phyloP scores from a whole-genome alignment of 2,888 invertebrate genomes.

The Lycia hirtaria region DNA sequence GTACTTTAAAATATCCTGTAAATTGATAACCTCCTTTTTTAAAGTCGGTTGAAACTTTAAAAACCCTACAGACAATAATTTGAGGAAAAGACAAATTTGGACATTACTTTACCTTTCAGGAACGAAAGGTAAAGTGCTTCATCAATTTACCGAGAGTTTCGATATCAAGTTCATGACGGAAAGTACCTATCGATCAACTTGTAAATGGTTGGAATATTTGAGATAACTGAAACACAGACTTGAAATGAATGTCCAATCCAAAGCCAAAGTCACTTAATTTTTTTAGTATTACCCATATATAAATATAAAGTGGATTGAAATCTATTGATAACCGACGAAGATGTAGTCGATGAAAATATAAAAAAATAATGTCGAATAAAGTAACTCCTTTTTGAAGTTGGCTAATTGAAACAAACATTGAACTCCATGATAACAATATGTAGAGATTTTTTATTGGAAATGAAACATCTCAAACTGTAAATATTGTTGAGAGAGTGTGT shows the following conservation, averaged over 20 bases:
- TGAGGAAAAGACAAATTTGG: slow-evolving; percentile 11
- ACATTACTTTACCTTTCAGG: no score
- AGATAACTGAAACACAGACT: not conserved
- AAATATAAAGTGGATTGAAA: no score
- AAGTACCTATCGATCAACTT: not conserved
- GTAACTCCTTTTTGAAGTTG: no score
- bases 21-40: no score
- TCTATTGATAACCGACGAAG: no score
- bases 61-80: not conserved
- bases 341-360: no score
- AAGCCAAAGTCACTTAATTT: no score
- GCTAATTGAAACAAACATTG: no score
- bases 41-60: no score
- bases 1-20: not conserved
- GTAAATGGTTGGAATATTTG: not conserved
- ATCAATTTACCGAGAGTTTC: not conserved
- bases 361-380: no score
- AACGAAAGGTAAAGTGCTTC: not conserved
- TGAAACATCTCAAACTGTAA: slow-evolving; percentile 67
- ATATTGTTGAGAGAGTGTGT: slow-evolving; percentile 72
- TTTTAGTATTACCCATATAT: no score
- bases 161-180: not conserved
- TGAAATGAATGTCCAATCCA: not conserved
- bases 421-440: no score
- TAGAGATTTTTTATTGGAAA: slow-evolving; percentile 20